These are phyloP conservation scores for Loripinus fragilis DNA, from an alignment of 2,888 invertebrate genomes.

Conservation along the genomic window DNA sequence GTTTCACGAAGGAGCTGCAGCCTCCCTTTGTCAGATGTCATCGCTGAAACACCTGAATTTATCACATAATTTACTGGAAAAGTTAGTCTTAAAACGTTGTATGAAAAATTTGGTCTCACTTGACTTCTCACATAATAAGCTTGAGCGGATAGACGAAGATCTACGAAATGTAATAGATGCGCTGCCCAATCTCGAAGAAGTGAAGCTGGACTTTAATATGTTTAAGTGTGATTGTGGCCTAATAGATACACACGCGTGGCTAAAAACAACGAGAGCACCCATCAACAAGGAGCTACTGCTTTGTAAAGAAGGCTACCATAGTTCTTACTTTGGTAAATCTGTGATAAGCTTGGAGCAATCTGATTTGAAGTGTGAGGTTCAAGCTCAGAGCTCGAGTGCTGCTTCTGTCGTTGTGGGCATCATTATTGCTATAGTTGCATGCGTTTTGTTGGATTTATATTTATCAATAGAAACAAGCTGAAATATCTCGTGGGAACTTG, in stretches of 20 bases:
- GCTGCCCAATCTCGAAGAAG: slow-evolving; percentile 32
- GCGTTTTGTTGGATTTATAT: slow-evolving; percentile 39
- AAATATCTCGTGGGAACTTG: slow-evolving; percentile 24
- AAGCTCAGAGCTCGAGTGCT: slow-evolving; percentile 33
- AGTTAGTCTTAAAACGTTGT: slow-evolving; percentile 39
- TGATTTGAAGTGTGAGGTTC: slow-evolving; percentile 44
- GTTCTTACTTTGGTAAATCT: slow-evolving; percentile 46
- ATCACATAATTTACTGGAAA: slow-evolving; percentile 51
- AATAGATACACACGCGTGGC: slow-evolving; percentile 60
- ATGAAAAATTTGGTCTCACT: slow-evolving; percentile 48
- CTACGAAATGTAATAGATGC: slow-evolving; percentile 39
- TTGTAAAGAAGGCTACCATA: slow-evolving; percentile 58
- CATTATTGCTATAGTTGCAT: slow-evolving; percentile 43
- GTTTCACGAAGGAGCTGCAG: slow-evolving; percentile 45
- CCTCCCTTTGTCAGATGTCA: slow-evolving; percentile 58
- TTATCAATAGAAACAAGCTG: slow-evolving; percentile 42
- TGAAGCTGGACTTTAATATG: slow-evolving; percentile 55
- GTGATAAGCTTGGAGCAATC: slow-evolving; percentile 31
- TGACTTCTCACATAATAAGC: slow-evolving; percentile 62
- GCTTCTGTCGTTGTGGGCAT: slow-evolving; percentile 48
- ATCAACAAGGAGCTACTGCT: slow-evolving; percentile 43
- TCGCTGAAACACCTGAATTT: slow-evolving; percentile 52
- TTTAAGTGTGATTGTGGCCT: slow-evolving; percentile 67
- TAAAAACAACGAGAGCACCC: slow-evolving; percentile 44
- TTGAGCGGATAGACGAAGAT: slow-evolving; percentile 35